Evolutionary conservation across 2,888 invertebrate species (phyloP).

Genomic region (Ophion slaviceki): DNA sequence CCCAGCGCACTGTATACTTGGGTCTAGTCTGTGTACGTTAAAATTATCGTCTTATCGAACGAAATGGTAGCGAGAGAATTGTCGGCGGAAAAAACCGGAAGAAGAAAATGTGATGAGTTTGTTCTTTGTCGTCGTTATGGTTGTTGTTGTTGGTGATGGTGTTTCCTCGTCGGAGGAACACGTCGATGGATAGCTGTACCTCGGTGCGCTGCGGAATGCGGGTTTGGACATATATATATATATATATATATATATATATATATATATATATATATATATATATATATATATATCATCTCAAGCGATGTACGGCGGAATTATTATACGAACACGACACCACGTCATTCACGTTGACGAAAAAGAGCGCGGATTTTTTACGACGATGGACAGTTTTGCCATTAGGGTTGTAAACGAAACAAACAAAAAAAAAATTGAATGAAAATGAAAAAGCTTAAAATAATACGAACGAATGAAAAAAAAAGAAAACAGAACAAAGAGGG

Average conservation of each 20-base stretch:
- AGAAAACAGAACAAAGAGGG: not conserved
- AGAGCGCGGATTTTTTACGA: conserved; percentile 44
- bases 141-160: not conserved
- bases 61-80: conserved; percentile 37
- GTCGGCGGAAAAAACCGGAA: not conserved
- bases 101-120: not conserved
- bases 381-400: conserved; percentile 51
- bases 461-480: not conserved
- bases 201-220: conserved; percentile 62
- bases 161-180: not conserved
- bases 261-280: not conserved
- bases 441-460: not conserved
- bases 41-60: conserved; percentile 13
- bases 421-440: not conserved
- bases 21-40: conserved; percentile 56
- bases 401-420: conserved; percentile 15
- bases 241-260: not conserved
- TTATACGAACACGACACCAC: not conserved
- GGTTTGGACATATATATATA: conserved; percentile 20
- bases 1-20: conserved; percentile 38
- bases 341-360: conserved; percentile 44
- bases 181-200: not conserved
- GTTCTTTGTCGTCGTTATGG: not conserved
- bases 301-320: not conserved
- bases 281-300: conserved; percentile 7